Percentiles rank a stretch among this genome's conserved stretches.
Conservation (phyloP, 2,113 vertebrate species). For the Istiophorus platypterus region DNA sequence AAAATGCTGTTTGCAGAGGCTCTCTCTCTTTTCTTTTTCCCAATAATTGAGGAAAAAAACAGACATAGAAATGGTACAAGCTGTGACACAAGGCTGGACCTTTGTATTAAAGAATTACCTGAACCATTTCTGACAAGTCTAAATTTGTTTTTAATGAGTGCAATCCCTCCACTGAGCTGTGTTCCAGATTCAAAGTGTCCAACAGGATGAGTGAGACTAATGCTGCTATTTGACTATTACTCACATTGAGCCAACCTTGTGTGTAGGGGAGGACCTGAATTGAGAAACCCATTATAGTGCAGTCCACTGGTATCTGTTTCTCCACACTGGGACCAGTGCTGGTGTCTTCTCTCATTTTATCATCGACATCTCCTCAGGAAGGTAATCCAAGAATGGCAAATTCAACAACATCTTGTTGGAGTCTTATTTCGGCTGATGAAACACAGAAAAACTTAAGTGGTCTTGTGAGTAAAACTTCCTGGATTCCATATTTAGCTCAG, state of each 20-base stretch:
- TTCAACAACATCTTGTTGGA: slow-evolving; percentile 57
- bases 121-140: slow-evolving; percentile 57
- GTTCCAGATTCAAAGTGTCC: slow-evolving; percentile 61
- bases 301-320: slow-evolving; percentile 66
- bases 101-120: slow-evolving; percentile 31
- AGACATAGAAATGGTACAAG: slow-evolving; percentile 12
- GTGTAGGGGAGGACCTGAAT: slow-evolving; percentile 44
- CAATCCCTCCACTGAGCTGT: slow-evolving; percentile 47
- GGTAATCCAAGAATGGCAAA: slow-evolving; percentile 67
- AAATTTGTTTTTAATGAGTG: slow-evolving; percentile 48
- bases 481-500: slow-evolving; percentile 24
- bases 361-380: slow-evolving; percentile 61
- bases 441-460: slow-evolving; percentile 23
- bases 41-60: neutral
- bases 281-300: slow-evolving; percentile 70
- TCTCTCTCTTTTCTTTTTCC: neutral
- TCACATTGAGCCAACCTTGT: slow-evolving; percentile 75
- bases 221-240: slow-evolving; percentile 61
- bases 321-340: slow-evolving; percentile 62
- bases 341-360: slow-evolving; percentile 70
- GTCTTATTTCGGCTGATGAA: slow-evolving; percentile 36
- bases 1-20: neutral
- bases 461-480: slow-evolving; percentile 32
- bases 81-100: neutral
- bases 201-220: slow-evolving; percentile 58